Percentiles rank a stretch among this genome's conserved stretches.
These are phyloP conservation scores for Rhynchonema sp. DNA, from an alignment of 2,888 invertebrate species.

Conservation along the genomic window DNA sequence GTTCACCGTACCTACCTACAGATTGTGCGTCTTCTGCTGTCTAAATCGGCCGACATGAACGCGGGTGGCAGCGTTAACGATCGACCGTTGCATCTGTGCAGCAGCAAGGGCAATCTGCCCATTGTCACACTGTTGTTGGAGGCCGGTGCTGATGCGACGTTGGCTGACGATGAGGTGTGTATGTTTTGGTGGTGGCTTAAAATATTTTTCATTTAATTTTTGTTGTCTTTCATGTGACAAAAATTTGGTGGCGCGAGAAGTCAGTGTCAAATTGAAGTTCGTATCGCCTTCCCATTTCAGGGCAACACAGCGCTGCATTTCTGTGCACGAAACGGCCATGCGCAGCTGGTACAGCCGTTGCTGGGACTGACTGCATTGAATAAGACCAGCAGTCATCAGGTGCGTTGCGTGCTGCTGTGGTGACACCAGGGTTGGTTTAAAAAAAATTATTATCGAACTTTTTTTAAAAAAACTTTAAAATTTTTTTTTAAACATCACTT, in stretches of 20 bases:
- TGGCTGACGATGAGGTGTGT: not conserved
- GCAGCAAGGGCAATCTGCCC: constrained; percentile 28
- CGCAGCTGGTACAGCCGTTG: constrained; percentile 28
- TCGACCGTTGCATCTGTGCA: constrained; percentile 32
- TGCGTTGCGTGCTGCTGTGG: no score
- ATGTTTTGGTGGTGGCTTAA: constrained; percentile 1
- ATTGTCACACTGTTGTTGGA: constrained; percentile 31
- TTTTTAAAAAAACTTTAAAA: no score
- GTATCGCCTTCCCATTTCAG: constrained; percentile 15
- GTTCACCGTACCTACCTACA: constrained; percentile 10
- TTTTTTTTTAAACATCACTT: no score
- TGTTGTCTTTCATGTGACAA: no score
- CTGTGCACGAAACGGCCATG: constrained; percentile 32
- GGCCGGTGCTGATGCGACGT: constrained; percentile 29
- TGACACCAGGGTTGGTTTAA: no score
- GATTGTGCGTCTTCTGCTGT: constrained; percentile 29
- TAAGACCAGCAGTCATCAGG: no score
- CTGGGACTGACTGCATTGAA: no score
- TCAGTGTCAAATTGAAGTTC: not conserved
- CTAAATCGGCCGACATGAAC: constrained; percentile 24
- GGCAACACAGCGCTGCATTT: constrained; percentile 34
- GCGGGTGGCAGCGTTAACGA: constrained; percentile 29
- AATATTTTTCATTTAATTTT: not conserved
- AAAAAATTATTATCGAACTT: no score
- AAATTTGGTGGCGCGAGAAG: no score